A percentile compares a stretch with the other conserved stretches of the same genome.
Evolutionary conservation across 1,140 invertebrate genomes (phyloP).

Genomic region (Aphis gossypii): DNA sequence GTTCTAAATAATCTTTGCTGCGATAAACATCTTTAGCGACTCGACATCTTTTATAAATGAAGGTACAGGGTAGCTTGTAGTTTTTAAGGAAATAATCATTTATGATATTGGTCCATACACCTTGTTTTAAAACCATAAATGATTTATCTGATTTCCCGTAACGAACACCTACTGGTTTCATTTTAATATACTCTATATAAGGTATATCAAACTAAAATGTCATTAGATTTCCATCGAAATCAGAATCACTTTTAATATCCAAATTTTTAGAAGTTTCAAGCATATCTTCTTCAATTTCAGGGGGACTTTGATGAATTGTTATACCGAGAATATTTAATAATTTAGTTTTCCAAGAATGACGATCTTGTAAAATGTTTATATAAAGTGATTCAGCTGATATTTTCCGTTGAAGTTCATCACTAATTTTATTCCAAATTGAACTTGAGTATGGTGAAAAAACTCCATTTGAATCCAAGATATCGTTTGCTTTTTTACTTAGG

Average conservation of each 20-base stretch:
- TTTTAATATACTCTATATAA: neutral
- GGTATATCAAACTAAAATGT: neutral
- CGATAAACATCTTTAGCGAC: neutral
- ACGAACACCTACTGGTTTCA: neutral
- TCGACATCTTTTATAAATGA: neutral
- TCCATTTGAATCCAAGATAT: neutral
- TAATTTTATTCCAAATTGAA: neutral
- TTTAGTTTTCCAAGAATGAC: neutral
- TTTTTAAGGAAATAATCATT: conserved; percentile 1
- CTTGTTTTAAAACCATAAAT: neutral
- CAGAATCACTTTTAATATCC: neutral
- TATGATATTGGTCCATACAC: neutral
- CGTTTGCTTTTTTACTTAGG: neutral
- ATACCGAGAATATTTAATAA: neutral
- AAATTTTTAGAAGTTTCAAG: neutral
- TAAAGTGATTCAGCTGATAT: neutral
- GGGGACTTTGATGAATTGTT: neutral
- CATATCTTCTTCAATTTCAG: neutral
- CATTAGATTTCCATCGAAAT: neutral
- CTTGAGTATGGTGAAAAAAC: neutral
- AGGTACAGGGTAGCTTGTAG: neutral
- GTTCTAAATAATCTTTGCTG: neutral
- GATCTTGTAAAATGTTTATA: neutral
- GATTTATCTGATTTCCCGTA: neutral
- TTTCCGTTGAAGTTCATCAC: neutral